These are phyloP conservation scores for Euwallacea fornicatus DNA, from an alignment of 1,140 invertebrate species.

Conservation along the genomic window DNA sequence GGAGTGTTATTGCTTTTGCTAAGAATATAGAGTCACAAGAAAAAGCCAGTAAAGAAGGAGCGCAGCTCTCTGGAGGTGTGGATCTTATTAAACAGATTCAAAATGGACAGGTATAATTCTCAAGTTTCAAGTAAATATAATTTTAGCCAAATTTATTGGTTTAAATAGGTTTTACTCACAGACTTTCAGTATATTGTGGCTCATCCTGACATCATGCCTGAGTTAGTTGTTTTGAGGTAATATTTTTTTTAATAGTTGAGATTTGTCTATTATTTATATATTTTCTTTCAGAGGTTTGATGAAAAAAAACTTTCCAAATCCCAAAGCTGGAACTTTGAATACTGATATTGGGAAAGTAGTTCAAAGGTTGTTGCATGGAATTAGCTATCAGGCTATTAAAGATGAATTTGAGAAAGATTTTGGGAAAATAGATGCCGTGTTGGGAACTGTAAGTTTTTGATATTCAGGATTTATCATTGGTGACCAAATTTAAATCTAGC, in stretches of 20 bases:
- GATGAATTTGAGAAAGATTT: slow-evolving; percentile 70
- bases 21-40: slow-evolving; percentile 62
- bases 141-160: too few relatives aligned
- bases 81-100: slow-evolving; percentile 75
- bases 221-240: slow-evolving; percentile 64
- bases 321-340: slow-evolving; percentile 68
- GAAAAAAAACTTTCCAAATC: slow-evolving; percentile 73
- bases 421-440: slow-evolving; percentile 63
- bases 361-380: slow-evolving; percentile 64
- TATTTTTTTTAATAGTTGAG: slow-evolving; percentile 46
- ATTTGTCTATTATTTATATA: background rate
- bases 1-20: slow-evolving; percentile 70
- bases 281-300: slow-evolving; percentile 63
- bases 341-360: slow-evolving; percentile 63
- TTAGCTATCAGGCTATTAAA: slow-evolving; percentile 65
- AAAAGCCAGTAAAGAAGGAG: slow-evolving; percentile 67
- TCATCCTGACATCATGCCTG: slow-evolving; percentile 75
- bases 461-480: background rate
- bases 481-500: background rate
- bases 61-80: slow-evolving; percentile 65
- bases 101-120: slow-evolving; percentile 58
- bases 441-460: slow-evolving; percentile 65
- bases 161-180: slow-evolving; percentile 57
- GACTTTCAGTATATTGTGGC: slow-evolving; percentile 76
- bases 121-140: too few relatives aligned